Percentiles rank a stretch among this genome's conserved stretches.
Evolutionary conservation across 1,140 invertebrate genomes (phyloP).

Genomic region (Helicoverpa armigera): DNA sequence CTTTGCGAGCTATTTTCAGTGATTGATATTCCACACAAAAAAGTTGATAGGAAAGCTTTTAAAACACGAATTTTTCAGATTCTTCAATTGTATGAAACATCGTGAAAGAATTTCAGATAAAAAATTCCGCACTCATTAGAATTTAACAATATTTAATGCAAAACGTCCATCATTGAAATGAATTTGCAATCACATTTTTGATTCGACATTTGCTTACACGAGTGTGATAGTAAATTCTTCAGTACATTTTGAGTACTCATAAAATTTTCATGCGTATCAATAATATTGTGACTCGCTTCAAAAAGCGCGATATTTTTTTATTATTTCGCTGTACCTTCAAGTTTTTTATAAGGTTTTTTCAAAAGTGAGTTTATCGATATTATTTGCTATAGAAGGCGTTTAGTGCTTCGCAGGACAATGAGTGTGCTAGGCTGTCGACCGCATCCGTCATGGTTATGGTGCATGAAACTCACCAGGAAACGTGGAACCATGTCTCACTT

Average conservation of each 20-base stretch:
- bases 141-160: not conserved
- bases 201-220: constrained; percentile 5
- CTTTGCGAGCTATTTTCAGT: not conserved
- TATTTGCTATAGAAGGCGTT: not conserved
- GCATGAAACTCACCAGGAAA: not conserved
- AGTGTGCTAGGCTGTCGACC: not conserved
- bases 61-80: constrained; percentile 7
- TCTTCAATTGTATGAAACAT: not conserved
- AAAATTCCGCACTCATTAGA: not conserved
- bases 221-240: too few species aligned
- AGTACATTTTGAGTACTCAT: not conserved
- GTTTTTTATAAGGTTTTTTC: not conserved
- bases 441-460: not conserved
- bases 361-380: not conserved
- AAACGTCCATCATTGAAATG: not conserved
- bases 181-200: constrained; percentile 14
- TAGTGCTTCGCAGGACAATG: not conserved
- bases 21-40: not conserved
- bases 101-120: not conserved
- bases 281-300: not conserved
- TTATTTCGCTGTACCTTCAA: not conserved
- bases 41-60: constrained; percentile 25
- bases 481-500: not conserved
- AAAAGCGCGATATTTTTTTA: not conserved
- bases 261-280: not conserved